Percentiles rank a stretch among this genome's conserved stretches.
phyloP scores from a whole-genome alignment of 2,797 vertebrate species.

The Hippoglossus hippoglossus region DNA sequence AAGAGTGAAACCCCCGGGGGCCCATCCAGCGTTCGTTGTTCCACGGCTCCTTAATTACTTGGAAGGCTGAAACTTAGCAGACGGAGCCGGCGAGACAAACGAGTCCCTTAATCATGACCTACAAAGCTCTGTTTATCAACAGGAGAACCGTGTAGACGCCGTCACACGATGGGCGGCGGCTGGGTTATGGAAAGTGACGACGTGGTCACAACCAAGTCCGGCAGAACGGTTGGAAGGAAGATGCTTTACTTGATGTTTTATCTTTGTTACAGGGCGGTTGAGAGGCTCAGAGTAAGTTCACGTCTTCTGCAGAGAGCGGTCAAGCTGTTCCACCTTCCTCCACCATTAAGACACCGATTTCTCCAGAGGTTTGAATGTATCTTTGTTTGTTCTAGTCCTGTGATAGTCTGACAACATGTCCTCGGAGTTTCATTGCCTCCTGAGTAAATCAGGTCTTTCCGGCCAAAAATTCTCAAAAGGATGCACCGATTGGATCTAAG shows the following conservation, averaged over 20 bases:
- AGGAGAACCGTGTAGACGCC: neutral
- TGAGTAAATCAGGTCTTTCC: too few relatives aligned
- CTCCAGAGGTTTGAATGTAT: neutral
- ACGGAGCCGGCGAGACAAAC: constrained; percentile 59
- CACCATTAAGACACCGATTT: neutral
- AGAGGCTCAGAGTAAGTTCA: neutral
- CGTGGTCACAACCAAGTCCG: neutral
- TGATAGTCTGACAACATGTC: neutral
- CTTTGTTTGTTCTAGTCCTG: neutral
- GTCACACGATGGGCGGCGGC: constrained; percentile 2
- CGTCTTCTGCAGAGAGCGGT: neutral
- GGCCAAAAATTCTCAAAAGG: too few relatives aligned
- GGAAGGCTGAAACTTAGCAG: constrained; percentile 70
- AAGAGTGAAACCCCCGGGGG: constrained; percentile 49
- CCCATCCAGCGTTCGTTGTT: constrained; percentile 32
- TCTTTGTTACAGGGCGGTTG: neutral
- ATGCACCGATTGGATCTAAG: too few relatives aligned
- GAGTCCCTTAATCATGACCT: constrained; percentile 65
- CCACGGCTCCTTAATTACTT: constrained; percentile 66
- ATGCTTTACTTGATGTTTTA: neutral
- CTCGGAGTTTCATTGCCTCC: too few relatives aligned
- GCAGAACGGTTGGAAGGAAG: neutral
- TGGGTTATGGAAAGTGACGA: neutral
- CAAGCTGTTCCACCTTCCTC: neutral
- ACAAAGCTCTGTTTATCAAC: constrained; percentile 52